Percentiles rank a stretch among this genome's conserved stretches.
phyloP scores from a whole-genome alignment of 2,888 invertebrate genomes.

The Troglohyphantes excavatus region DNA sequence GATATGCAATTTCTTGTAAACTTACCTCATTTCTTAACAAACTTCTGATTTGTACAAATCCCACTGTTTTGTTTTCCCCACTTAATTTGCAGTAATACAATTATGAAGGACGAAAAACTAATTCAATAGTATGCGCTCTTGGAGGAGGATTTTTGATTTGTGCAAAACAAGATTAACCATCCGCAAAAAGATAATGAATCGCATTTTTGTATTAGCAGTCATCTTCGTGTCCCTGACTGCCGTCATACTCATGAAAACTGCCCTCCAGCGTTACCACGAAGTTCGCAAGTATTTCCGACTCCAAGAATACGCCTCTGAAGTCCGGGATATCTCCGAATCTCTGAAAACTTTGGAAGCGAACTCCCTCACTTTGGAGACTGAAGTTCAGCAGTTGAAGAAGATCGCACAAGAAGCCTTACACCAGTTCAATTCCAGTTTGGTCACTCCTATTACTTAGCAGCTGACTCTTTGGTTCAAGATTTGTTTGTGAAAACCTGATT shows the following conservation, averaged over 20 bases:
- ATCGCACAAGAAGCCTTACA: constrained; percentile 65
- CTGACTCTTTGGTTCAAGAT: not conserved
- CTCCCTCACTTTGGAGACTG: constrained; percentile 69
- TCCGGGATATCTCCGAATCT: constrained; percentile 76
- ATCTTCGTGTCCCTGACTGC: constrained; percentile 64
- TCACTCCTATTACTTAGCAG: not conserved
- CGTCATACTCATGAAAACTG: constrained; percentile 75
- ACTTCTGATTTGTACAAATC: too few species aligned
- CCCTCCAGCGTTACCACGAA: constrained; percentile 71
- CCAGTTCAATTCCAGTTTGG: constrained; percentile 68
- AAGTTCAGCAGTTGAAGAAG: constrained; percentile 73
- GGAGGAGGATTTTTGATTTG: not conserved
- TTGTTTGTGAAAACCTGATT: not conserved
- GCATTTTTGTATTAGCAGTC: constrained; percentile 60
- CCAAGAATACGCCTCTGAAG: constrained; percentile 77
- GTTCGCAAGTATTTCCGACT: constrained; percentile 77
- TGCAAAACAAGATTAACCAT: constrained; percentile 42
- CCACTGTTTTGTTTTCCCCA: not conserved
- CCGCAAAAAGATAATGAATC: constrained; percentile 58
- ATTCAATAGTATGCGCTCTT: too few species aligned
- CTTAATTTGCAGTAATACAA: not conserved
- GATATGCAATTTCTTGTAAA: too few species aligned
- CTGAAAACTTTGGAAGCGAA: constrained; percentile 72
- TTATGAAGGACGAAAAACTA: too few species aligned
- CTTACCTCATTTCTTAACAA: too few species aligned